phyloP scores from a whole-genome alignment of 2,888 invertebrate genomes.

The Epinotia demarniana region DNA sequence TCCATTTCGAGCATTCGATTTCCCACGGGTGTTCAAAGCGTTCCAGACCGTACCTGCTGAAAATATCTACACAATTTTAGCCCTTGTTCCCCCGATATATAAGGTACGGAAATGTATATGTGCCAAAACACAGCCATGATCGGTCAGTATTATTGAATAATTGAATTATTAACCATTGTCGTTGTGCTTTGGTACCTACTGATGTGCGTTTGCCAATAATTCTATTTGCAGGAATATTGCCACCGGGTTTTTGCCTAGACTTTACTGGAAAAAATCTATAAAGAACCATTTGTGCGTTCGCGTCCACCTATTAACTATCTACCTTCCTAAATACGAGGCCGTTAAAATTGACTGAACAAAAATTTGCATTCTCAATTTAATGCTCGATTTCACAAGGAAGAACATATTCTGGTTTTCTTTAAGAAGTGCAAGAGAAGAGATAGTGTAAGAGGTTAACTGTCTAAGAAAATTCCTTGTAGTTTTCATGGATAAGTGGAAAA shows the following conservation, averaged over 20 bases:
- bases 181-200: background rate
- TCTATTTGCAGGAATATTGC: too few relatives aligned
- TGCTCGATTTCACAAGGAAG: background rate
- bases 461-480: too few relatives aligned
- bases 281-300: too few relatives aligned
- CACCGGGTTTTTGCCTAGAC: too few relatives aligned
- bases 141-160: background rate
- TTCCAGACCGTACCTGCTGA: background rate
- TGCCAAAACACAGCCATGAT: slow-evolving; percentile 3
- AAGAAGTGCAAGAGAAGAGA: background rate
- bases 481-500: too few relatives aligned
- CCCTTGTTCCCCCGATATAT: background rate
- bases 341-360: background rate
- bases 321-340: background rate
- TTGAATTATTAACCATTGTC: background rate
- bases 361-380: background rate
- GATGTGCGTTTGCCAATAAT: too few relatives aligned
- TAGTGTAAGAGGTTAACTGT: too few relatives aligned
- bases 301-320: too few relatives aligned
- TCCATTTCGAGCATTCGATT: slow-evolving; percentile 21
- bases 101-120: background rate
- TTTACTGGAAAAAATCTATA: too few relatives aligned
- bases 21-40: slow-evolving; percentile 13
- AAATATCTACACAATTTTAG: slow-evolving; percentile 1
- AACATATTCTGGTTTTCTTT: background rate